Base-by-base conservation (phyloP, 1,140 invertebrate genomes). In the Bombus consobrinus region DNA sequence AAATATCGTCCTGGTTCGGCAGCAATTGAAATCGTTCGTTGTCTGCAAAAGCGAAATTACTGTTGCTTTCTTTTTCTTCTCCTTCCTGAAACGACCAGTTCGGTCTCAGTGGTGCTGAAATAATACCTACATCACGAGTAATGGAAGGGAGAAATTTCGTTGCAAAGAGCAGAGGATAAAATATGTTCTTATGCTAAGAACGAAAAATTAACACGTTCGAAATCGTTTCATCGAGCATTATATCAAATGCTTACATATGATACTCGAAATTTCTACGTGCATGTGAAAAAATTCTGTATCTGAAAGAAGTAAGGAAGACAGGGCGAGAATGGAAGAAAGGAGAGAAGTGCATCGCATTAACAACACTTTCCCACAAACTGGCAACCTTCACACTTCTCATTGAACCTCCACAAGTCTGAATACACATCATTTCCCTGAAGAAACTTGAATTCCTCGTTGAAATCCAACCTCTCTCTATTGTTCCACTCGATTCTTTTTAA, bases 1-100 rank as follows among this genome's bases (percentile, higher is more conserved):
- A 83, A 83, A 77, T 77, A 77, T 76, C 81, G 73, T 41, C 22
- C 13, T 22, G 74, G n/a, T 69, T 69, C 43, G 59, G 10, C 12
- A 25, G n/a, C 39, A 47, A 25, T 53, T 4, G 74, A 69, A 72
- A 62, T 62, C 39, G 47, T 68, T 81, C 25, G 18, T 28, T 6
- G 22, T 64, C 34, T 25, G n/a, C 53, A 13, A 34, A 6, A 62
- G 79, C 22, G 39, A 47, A 64, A 82, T 28, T 82, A 32, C 41
- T 18, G 4, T 0, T 28, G 3, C 18, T 15, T 43, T 47, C 28
- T 73, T 32, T n/a, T 18, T 28, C 1, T 8, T 37, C 6, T 22
- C 2, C 15, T 53, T 22, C 18, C 47, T 53, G 18, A 53, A 53
- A 53, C 47, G 18, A 53, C 47, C 47, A 22, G 47, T 18, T 18